These are phyloP conservation scores for Allophyes oxyacanthae DNA, from an alignment of 2,888 invertebrate genomes.

Conservation along the genomic window DNA sequence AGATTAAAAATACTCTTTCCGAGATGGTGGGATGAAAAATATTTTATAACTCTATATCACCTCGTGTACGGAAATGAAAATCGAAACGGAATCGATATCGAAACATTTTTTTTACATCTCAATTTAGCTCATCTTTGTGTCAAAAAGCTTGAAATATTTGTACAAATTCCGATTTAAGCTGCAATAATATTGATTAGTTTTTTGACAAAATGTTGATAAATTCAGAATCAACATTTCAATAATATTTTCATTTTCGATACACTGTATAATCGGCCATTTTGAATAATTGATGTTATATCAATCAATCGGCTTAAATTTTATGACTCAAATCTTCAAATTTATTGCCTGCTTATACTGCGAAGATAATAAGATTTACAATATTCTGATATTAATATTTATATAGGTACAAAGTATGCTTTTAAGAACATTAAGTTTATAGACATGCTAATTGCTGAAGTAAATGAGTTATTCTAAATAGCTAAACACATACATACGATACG, in stretches of 20 bases:
- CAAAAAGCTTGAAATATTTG: conserved; percentile 29
- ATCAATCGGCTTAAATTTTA: conserved; percentile 55
- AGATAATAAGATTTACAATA: conserved; percentile 40
- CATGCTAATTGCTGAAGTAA: conserved; percentile 26
- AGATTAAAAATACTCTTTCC: no score
- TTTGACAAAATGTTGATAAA: conserved; percentile 25
- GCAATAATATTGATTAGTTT: conserved; percentile 40
- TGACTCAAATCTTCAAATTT: conserved; percentile 47
- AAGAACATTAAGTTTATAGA: conserved; percentile 17
- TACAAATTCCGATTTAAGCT: conserved; percentile 21
- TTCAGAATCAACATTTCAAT: conserved; percentile 37
- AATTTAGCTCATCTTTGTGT: conserved; percentile 15
- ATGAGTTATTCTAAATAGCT: not conserved
- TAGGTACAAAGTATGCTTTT: conserved; percentile 27
- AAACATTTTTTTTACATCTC: conserved; percentile 4
- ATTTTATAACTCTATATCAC: no score
- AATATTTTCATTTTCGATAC: conserved; percentile 41
- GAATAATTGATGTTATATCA: conserved; percentile 36
- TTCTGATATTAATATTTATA: conserved; percentile 35
- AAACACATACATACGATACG: no score
- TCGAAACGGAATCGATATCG: no score
- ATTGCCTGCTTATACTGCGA: conserved; percentile 34
- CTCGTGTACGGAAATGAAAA: no score
- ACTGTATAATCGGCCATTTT: conserved; percentile 39
- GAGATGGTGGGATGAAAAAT: no score